Percentiles rank a stretch among this genome's conserved stretches.
phyloP scores from a whole-genome alignment of 92 coral and sea anemone genomes.

The Parazoanthus darwini region DNA sequence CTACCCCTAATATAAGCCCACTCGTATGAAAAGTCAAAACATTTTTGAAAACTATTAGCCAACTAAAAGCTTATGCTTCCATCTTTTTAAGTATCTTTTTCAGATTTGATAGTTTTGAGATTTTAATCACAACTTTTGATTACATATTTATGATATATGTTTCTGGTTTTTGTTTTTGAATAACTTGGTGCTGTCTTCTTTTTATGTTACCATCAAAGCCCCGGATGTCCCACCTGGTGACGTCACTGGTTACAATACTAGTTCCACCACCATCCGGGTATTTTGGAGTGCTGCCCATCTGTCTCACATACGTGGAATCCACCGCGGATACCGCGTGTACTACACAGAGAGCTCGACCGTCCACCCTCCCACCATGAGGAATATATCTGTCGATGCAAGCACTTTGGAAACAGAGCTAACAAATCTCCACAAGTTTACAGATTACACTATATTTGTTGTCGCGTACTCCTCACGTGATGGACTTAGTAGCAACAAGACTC shows the following conservation, averaged over 20 bases:
- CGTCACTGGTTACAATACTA: constrained; percentile 44
- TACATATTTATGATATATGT: neutral
- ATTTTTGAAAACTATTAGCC: too few relatives aligned
- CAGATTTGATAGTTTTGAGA: too few relatives aligned
- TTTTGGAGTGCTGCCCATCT: constrained; percentile 49
- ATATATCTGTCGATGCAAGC: constrained; percentile 29
- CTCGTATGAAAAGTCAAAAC: too few relatives aligned
- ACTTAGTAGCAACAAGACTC: constrained; percentile 27
- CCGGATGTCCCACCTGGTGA: constrained; percentile 50
- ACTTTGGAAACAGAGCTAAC: constrained; percentile 21
- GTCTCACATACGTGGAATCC: constrained; percentile 61
- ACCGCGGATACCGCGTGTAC: constrained; percentile 62
- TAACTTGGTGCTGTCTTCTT: too few relatives aligned
- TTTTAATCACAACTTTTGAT: too few relatives aligned
- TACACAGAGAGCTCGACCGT: constrained; percentile 39
- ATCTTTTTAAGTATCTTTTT: too few relatives aligned
- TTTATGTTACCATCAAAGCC: constrained; percentile 11
- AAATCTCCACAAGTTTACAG: constrained; percentile 51
- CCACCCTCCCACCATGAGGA: constrained; percentile 41
- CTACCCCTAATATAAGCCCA: too few relatives aligned
- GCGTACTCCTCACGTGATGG: constrained; percentile 57
- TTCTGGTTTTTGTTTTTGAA: neutral
- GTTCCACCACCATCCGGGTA: constrained; percentile 55
- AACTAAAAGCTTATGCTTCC: too few relatives aligned
- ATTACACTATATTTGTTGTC: constrained; percentile 50